Evolutionary conservation across 2,888 invertebrate genomes (phyloP).

Genomic region (Prosapia bicincta): DNA sequence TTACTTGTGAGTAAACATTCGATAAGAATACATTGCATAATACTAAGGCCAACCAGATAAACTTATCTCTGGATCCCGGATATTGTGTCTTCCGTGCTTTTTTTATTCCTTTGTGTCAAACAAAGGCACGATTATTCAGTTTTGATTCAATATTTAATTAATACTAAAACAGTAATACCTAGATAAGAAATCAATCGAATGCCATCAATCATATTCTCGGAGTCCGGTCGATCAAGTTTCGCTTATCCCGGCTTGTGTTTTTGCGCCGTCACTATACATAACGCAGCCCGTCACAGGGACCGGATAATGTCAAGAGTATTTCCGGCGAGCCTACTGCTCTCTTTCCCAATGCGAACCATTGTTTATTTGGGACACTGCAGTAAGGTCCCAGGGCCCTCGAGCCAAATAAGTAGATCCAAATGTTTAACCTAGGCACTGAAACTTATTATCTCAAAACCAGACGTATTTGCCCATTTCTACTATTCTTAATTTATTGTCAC

Average conservation of each 20-base stretch:
- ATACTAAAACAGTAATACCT: no score
- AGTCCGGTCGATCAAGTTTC: not conserved
- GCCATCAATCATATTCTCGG: not conserved
- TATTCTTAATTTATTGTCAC: no score
- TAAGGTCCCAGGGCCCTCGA: no score
- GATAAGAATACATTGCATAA: not conserved
- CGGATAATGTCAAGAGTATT: not conserved
- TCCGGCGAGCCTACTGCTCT: not conserved
- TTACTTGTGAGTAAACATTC: no score
- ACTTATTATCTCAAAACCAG: no score
- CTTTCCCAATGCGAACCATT: no score
- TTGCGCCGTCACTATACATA: not conserved
- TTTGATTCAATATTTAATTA: not conserved
- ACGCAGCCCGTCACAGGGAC: not conserved
- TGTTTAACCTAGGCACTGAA: no score
- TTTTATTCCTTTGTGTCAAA: not conserved
- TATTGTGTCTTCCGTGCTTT: not conserved
- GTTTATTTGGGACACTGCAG: no score
- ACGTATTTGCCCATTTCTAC: no score
- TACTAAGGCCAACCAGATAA: not conserved
- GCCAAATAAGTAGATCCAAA: no score
- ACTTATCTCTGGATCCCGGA: not conserved
- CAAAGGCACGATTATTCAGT: not conserved
- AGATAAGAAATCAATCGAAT: not conserved
- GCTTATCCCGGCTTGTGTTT: not conserved